Conservation (phyloP, 2,797 vertebrate genomes). For the Malurus splendens region DNA sequence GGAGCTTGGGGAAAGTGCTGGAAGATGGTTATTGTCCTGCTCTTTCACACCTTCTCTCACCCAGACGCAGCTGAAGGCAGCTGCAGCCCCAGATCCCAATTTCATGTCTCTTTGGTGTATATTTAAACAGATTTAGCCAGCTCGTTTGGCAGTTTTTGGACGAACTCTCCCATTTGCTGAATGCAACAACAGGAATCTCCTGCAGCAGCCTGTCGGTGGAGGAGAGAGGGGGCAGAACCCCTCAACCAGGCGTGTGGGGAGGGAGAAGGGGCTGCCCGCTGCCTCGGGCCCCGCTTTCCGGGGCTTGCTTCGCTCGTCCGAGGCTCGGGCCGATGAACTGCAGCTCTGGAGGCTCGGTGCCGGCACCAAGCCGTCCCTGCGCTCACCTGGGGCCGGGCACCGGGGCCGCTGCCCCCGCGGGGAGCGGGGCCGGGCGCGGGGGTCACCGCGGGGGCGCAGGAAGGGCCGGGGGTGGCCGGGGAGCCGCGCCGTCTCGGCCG, state of each 20-base stretch:
- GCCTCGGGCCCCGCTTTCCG: background rate
- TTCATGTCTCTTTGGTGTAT: background rate
- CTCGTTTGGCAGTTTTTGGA: background rate
- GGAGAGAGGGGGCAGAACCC: background rate
- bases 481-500: slow-evolving; percentile 62
- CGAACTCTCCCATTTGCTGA: background rate
- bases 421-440: slow-evolving; percentile 3
- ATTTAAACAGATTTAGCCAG: background rate
- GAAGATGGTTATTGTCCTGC: background rate
- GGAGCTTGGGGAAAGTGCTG: background rate
- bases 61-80: background rate
- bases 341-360: fast-evolving
- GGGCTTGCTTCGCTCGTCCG: fast-evolving
- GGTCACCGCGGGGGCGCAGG: slow-evolving; percentile 77
- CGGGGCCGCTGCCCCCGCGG: background rate
- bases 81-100: background rate
- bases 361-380: background rate
- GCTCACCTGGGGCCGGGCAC: background rate
- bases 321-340: fast-evolving
- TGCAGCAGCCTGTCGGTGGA: background rate
- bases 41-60: background rate
- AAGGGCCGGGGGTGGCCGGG: slow-evolving; percentile 60
- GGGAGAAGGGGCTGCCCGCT: background rate
- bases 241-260: fast-evolving
- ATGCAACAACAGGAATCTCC: fast-evolving